phyloP scores from a whole-genome alignment of 2,888 invertebrate genomes.

The Xylota segnis region DNA sequence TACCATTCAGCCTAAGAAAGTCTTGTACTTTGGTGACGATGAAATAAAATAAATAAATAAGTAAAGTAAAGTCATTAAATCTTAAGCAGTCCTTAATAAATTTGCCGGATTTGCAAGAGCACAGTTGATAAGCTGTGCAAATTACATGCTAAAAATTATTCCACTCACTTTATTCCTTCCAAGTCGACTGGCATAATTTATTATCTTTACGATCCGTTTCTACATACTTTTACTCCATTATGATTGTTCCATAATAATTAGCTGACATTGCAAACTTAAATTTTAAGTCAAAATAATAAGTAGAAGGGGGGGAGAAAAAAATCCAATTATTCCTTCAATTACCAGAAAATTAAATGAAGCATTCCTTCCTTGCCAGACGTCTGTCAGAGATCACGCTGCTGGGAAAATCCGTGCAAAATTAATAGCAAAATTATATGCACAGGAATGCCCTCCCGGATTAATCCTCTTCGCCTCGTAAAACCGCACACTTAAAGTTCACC shows the following conservation, averaged over 20 bases:
- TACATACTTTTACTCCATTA: background rate
- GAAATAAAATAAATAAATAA: no score
- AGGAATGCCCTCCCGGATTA: slow-evolving; percentile 46
- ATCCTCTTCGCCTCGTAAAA: slow-evolving; percentile 68
- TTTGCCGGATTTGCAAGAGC: no score
- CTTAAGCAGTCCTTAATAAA: no score
- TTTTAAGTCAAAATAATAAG: slow-evolving; percentile 4
- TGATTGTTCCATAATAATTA: slow-evolving; percentile 30
- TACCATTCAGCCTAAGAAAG: no score
- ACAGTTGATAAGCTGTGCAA: no score
- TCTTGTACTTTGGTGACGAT: no score
- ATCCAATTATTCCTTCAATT: slow-evolving; percentile 43
- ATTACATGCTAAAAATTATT: background rate
- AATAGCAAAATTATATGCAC: slow-evolving; percentile 62
- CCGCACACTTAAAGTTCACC: slow-evolving; percentile 63
- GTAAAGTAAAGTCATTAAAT: no score
- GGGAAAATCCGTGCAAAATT: slow-evolving; percentile 60
- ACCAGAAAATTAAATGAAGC: slow-evolving; percentile 37
- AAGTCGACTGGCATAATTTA: background rate
- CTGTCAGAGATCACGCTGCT: slow-evolving; percentile 54
- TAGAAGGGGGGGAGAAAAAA: slow-evolving; percentile 4
- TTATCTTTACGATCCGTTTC: background rate
- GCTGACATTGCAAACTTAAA: slow-evolving; percentile 14
- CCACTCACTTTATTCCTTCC: background rate
- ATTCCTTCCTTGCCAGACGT: slow-evolving; percentile 35